A percentile compares a stretch with the other conserved stretches of the same genome.
phyloP scores from a whole-genome alignment of 2,113 vertebrate genomes.

The Pygoscelis antarcticus region DNA sequence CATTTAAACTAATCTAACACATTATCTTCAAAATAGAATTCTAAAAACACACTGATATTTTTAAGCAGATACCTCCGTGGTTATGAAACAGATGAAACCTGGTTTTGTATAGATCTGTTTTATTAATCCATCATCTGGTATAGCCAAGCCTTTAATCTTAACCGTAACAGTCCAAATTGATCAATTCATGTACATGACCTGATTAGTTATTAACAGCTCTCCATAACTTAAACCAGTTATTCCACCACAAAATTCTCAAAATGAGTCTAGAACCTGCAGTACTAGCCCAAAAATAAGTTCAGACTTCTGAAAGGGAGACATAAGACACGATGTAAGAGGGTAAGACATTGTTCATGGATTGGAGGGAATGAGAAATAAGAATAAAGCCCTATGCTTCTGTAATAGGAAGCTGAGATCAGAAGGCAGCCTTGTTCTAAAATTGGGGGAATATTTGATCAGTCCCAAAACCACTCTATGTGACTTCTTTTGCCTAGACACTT shows the following conservation, averaged over 20 bases:
- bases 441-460: background rate
- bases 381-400: background rate
- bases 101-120: background rate
- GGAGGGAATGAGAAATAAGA: background rate
- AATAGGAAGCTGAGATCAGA: background rate
- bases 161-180: background rate
- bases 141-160: background rate
- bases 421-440: background rate
- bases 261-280: background rate
- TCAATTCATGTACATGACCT: background rate
- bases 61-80: background rate
- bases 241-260: background rate
- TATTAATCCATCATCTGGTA: background rate
- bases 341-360: background rate
- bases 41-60: background rate
- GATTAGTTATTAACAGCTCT: background rate
- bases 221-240: background rate
- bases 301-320: background rate
- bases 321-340: background rate
- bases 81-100: background rate
- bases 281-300: background rate
- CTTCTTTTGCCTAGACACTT: background rate
- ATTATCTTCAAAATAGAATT: background rate
- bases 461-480: background rate
- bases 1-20: background rate